These are phyloP conservation scores for Oxytorus armatus DNA, from an alignment of 2,888 invertebrate species.

Conservation along the genomic window DNA sequence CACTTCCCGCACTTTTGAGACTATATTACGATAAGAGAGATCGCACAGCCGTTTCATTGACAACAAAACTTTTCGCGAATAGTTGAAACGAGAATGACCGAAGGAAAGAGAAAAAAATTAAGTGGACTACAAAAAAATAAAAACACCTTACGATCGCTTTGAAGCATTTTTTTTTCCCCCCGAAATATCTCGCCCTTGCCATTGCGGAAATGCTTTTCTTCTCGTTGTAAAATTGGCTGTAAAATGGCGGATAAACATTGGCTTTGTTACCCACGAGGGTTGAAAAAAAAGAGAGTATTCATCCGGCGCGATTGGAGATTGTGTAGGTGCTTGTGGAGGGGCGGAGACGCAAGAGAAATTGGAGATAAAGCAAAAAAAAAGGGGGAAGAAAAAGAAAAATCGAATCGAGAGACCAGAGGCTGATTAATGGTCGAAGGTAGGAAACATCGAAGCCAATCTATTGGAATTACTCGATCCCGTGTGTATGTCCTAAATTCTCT, in stretches of 20 bases:
- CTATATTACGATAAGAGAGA: slow-evolving; percentile 40
- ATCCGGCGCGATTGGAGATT: slow-evolving; percentile 35
- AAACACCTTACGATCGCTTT: no score
- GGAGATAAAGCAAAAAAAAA: slow-evolving; percentile 54
- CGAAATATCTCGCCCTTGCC: background rate
- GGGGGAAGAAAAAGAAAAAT: slow-evolving; percentile 22
- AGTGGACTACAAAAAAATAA: no score
- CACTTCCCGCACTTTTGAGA: slow-evolving; percentile 33
- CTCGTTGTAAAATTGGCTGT: background rate
- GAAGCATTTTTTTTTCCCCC: background rate
- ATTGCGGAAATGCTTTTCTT: background rate
- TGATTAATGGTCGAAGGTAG: slow-evolving; percentile 69
- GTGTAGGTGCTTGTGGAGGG: background rate
- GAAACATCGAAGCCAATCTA: slow-evolving; percentile 75
- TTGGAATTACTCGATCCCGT: slow-evolving; percentile 76
- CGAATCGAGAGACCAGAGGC: slow-evolving; percentile 40
- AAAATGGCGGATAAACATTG: background rate
- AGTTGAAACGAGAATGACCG: no score
- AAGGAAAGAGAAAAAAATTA: no score
- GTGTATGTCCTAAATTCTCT: slow-evolving; percentile 65
- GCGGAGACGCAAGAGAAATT: slow-evolving; percentile 5
- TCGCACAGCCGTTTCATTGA: slow-evolving; percentile 1
- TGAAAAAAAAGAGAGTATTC: slow-evolving; percentile 17
- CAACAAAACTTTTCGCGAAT: no score
- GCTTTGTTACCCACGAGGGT: slow-evolving; percentile 2